Evolutionary conservation across 1,140 invertebrate species (phyloP).

Genomic region (Drosophila oshimai): DNA sequence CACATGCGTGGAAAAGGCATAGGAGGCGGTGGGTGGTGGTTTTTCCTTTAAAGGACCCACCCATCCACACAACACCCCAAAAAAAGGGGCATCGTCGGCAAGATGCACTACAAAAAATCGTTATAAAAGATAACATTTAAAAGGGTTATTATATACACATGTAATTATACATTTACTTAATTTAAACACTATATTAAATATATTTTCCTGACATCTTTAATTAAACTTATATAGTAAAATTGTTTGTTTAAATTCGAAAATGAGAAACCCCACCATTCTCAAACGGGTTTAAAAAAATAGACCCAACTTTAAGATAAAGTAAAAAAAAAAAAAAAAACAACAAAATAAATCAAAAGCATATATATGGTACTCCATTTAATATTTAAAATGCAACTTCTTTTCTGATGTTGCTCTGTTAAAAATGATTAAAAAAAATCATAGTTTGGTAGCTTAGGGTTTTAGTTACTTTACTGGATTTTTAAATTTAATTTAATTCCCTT

Average conservation of each 20-base stretch:
- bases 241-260: too few relatives aligned
- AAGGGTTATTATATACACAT: not conserved
- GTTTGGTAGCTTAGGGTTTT: not conserved
- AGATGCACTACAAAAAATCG: not conserved
- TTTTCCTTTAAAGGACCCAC: conserved; percentile 14
- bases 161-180: too few relatives aligned
- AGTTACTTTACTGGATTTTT: not conserved
- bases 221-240: too few relatives aligned
- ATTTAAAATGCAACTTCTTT: too few relatives aligned
- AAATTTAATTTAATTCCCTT: not conserved
- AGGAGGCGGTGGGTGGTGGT: not conserved
- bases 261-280: too few relatives aligned
- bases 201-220: too few relatives aligned
- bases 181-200: not conserved
- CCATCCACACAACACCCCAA: not conserved
- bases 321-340: not conserved
- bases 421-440: too few relatives aligned
- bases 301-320: too few relatives aligned
- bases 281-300: too few relatives aligned
- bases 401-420: too few relatives aligned
- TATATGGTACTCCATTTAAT: too few relatives aligned
- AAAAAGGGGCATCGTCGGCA: not conserved
- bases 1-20: conserved; percentile 36
- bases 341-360: too few relatives aligned
- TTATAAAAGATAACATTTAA: not conserved